These are phyloP conservation scores for Diarsia dahlii DNA, from an alignment of 2,888 invertebrate genomes.

Conservation along the genomic window DNA sequence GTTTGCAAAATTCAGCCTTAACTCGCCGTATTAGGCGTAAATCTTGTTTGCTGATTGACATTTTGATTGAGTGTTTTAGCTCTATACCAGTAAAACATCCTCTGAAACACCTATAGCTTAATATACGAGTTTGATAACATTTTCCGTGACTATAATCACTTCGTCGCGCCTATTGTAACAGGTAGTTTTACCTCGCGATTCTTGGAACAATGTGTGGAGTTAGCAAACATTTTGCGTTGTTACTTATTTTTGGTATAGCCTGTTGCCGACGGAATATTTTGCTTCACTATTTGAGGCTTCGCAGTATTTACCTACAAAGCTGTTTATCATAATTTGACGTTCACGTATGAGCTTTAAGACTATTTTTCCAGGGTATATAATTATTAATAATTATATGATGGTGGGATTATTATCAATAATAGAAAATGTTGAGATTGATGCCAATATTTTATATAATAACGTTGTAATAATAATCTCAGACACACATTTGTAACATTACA, in stretches of 20 bases:
- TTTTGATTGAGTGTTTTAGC: conserved; percentile 22
- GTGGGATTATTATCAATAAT: neutral
- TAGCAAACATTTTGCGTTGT: conserved; percentile 16
- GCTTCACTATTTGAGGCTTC: conserved; percentile 1
- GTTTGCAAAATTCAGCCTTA: conserved; percentile 11
- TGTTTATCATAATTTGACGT: neutral
- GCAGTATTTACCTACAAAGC: neutral
- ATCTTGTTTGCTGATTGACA: conserved; percentile 37
- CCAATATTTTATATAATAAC: neutral
- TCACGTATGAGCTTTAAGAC: neutral
- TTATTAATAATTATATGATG: neutral
- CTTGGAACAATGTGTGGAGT: conserved; percentile 25
- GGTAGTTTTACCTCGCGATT: conserved; percentile 17
- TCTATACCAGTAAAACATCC: neutral
- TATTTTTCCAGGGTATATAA: neutral
- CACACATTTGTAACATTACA: neutral
- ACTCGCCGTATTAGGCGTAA: conserved; percentile 15
- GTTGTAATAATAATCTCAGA: neutral
- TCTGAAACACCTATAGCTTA: neutral
- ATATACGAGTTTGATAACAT: conserved; percentile 10
- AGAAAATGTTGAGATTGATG: neutral
- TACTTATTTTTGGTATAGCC: conserved; percentile 23
- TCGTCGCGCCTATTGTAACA: conserved; percentile 19
- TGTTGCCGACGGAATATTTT: conserved; percentile 19
- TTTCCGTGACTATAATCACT: conserved; percentile 4